Percentiles rank a stretch among this genome's conserved stretches.
Conservation (phyloP, 2,888 invertebrate genomes). For the Tenthredo distinguenda region DNA sequence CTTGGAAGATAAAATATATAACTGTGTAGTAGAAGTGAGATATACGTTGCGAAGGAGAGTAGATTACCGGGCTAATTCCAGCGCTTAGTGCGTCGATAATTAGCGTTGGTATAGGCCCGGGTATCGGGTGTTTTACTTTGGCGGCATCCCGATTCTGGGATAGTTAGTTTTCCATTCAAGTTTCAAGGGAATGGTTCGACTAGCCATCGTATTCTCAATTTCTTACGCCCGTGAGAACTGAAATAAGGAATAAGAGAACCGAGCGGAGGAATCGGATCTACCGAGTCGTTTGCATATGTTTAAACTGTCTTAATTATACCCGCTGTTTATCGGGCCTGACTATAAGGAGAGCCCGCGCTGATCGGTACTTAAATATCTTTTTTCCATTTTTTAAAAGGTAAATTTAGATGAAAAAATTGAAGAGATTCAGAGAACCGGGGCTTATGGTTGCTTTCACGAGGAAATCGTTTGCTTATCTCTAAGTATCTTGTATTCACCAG, state of each 20-base stretch:
- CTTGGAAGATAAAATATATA: background rate
- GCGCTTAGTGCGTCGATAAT: slow-evolving; percentile 48
- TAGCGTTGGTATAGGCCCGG: slow-evolving; percentile 9
- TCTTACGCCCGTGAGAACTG: slow-evolving; percentile 29
- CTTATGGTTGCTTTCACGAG: background rate
- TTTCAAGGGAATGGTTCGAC: background rate
- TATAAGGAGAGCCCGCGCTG: background rate
- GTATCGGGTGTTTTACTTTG: slow-evolving; percentile 20
- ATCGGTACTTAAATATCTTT: slow-evolving; percentile 18
- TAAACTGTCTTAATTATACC: slow-evolving; percentile 42
- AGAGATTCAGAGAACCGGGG: background rate
- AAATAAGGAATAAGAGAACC: slow-evolving; percentile 6
- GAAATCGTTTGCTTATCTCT: background rate
- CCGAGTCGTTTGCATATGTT: slow-evolving; percentile 45
- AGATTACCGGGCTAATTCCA: slow-evolving; percentile 35
- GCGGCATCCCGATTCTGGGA: slow-evolving; percentile 9
- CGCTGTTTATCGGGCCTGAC: slow-evolving; percentile 27
- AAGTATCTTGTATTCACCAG: background rate
- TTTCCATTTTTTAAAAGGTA: background rate
- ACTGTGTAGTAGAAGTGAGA: background rate
- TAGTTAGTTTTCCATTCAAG: slow-evolving; percentile 16
- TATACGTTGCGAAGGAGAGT: slow-evolving; percentile 21
- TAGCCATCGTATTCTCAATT: background rate
- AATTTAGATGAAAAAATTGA: slow-evolving; percentile 13
- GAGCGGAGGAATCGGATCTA: slow-evolving; percentile 18